phyloP scores from a whole-genome alignment of 2,888 invertebrate species.

The Yponomeuta evonymella region DNA sequence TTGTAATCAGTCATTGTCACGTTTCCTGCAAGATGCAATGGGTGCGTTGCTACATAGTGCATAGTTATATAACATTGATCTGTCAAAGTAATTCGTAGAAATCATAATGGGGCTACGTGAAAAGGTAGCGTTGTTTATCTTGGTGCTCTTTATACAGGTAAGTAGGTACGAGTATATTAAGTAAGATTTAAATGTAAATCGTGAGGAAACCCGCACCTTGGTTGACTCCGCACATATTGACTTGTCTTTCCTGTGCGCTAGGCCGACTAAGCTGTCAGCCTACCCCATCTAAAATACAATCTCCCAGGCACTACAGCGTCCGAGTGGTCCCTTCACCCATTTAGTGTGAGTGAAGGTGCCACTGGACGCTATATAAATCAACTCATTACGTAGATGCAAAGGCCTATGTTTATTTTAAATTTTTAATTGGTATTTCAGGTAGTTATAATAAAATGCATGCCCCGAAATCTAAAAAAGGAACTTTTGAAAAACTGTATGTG shows the following conservation, averaged over 20 bases:
- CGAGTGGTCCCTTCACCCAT: too few relatives aligned
- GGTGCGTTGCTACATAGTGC: background rate
- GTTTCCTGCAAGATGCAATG: background rate
- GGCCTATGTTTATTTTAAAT: too few relatives aligned
- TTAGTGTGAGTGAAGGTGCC: too few relatives aligned
- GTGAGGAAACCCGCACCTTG: too few relatives aligned
- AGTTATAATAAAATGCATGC: conserved; percentile 31
- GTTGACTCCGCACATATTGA: too few relatives aligned
- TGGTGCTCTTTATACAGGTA: conserved; percentile 39
- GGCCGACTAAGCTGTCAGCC: too few relatives aligned
- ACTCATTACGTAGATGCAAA: too few relatives aligned
- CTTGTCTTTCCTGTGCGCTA: too few relatives aligned
- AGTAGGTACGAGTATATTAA: conserved; percentile 19
- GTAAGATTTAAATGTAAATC: background rate
- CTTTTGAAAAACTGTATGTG: conserved; percentile 24
- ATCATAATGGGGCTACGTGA: conserved; percentile 44
- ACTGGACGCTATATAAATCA: too few relatives aligned
- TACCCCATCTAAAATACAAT: too few relatives aligned
- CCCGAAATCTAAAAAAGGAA: conserved; percentile 26
- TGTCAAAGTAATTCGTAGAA: background rate
- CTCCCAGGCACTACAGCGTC: too few relatives aligned
- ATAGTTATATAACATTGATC: conserved; percentile 7
- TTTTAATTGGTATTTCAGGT: conserved; percentile 33
- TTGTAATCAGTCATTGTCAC: background rate
- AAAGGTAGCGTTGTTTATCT: conserved; percentile 38